These are phyloP conservation scores for Ectobius pallidus DNA, from an alignment of 2,888 invertebrate genomes.

Conservation along the genomic window DNA sequence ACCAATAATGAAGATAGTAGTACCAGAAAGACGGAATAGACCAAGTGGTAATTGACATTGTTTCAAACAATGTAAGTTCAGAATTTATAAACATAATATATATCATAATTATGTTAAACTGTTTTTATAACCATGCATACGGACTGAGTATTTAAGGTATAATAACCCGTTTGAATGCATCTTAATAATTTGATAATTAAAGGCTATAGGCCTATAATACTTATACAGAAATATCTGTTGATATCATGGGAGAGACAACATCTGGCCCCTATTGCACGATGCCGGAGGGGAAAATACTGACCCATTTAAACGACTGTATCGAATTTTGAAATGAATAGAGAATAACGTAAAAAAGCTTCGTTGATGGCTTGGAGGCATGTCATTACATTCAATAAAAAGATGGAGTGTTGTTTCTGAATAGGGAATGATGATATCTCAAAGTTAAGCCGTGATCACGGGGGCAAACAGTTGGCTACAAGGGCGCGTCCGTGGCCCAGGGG, in stretches of 20 bases:
- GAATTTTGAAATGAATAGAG: constrained; percentile 7
- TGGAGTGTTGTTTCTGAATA: not conserved
- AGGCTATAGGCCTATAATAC: too few relatives aligned
- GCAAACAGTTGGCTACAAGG: constrained; percentile 13
- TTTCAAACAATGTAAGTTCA: too few relatives aligned
- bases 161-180: too few relatives aligned
- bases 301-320: constrained; percentile 5
- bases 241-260: not conserved
- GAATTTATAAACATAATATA: too few relatives aligned
- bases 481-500: not conserved
- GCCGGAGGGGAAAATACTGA: not conserved
- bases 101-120: too few relatives aligned
- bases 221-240: not conserved
- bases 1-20: too few relatives aligned
- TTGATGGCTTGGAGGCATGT: not conserved
- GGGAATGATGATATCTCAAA: constrained; percentile 15
- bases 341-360: not conserved
- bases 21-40: too few relatives aligned
- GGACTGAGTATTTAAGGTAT: too few relatives aligned
- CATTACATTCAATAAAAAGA: not conserved
- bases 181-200: too few relatives aligned
- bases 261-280: not conserved
- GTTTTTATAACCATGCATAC: too few relatives aligned
- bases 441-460: not conserved
- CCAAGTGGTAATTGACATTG: too few relatives aligned